A percentile compares a stretch with the other conserved stretches of the same genome.
Conservation (phyloP, 2,797 vertebrate species). For the Gadopsis bispinosus region DNA sequence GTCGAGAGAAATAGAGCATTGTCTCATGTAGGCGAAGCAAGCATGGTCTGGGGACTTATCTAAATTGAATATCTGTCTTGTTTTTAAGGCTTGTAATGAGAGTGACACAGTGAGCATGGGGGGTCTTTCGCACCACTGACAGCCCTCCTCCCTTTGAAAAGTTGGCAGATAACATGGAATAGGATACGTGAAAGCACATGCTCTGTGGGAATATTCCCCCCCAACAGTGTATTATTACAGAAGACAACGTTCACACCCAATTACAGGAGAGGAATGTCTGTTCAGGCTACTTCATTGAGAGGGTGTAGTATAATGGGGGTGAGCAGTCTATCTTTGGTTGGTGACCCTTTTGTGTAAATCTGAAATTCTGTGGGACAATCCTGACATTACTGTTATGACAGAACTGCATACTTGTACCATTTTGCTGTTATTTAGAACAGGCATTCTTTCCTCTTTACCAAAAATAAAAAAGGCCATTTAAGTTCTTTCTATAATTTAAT, state of each 20-base stretch:
- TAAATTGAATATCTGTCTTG: slow-evolving; percentile 89
- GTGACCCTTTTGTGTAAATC: slow-evolving; percentile 27
- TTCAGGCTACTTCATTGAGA: slow-evolving; percentile 45
- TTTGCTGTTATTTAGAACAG: slow-evolving; percentile 15
- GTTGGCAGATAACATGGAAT: slow-evolving; percentile 84
- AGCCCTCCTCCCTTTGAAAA: slow-evolving; percentile 79
- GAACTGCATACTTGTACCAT: background rate
- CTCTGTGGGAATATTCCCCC: slow-evolving; percentile 72
- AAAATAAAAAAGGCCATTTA: background rate
- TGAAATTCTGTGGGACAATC: slow-evolving; percentile 25
- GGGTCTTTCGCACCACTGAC: slow-evolving; percentile 79
- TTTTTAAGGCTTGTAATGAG: slow-evolving; percentile 85
- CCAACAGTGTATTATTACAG: slow-evolving; percentile 73
- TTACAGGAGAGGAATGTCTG: slow-evolving; percentile 68
- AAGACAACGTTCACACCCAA: slow-evolving; percentile 76
- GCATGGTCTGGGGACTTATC: slow-evolving; percentile 83
- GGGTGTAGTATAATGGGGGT: slow-evolving; percentile 21
- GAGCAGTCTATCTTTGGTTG: slow-evolving; percentile 7
- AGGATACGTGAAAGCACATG: slow-evolving; percentile 80
- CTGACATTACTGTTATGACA: slow-evolving; percentile 8
- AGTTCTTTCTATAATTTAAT: slow-evolving; percentile 19
- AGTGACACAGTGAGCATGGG: slow-evolving; percentile 78
- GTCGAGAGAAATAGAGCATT: slow-evolving; percentile 82
- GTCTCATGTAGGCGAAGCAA: slow-evolving; percentile 81
- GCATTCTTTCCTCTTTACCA: background rate